phyloP scores from a whole-genome alignment of 2,113 vertebrate species.

The Phocoena sinus region DNA sequence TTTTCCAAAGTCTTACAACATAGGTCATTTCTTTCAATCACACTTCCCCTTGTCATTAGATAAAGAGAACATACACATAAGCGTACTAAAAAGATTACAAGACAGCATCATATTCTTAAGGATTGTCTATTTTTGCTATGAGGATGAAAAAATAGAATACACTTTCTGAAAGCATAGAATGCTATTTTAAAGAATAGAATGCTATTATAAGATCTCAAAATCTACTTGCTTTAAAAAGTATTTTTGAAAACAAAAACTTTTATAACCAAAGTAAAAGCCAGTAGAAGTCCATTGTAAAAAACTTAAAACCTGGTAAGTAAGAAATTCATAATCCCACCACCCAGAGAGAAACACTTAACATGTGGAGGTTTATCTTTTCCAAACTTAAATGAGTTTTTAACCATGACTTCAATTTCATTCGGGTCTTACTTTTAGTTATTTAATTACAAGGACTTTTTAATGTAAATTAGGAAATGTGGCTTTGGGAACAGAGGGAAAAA shows the following conservation, averaged over 20 bases:
- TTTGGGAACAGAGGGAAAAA: not conserved
- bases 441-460: not conserved
- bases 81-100: not conserved
- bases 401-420: not conserved
- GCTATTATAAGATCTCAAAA: not conserved
- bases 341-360: not conserved
- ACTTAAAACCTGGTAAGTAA: not conserved
- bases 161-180: not conserved
- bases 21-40: not conserved
- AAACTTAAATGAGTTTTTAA: not conserved
- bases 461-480: not conserved
- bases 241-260: not conserved
- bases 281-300: not conserved
- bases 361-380: not conserved
- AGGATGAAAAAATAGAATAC: not conserved
- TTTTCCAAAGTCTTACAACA: not conserved
- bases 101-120: not conserved
- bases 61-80: not conserved
- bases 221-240: not conserved
- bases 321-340: not conserved
- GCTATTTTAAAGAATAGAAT: not conserved
- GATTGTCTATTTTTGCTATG: not conserved
- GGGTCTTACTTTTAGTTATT: not conserved
- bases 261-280: not conserved
- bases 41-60: not conserved